These are phyloP conservation scores for Rhagonycha fulva DNA, from an alignment of 2,888 invertebrate genomes.

Conservation along the genomic window DNA sequence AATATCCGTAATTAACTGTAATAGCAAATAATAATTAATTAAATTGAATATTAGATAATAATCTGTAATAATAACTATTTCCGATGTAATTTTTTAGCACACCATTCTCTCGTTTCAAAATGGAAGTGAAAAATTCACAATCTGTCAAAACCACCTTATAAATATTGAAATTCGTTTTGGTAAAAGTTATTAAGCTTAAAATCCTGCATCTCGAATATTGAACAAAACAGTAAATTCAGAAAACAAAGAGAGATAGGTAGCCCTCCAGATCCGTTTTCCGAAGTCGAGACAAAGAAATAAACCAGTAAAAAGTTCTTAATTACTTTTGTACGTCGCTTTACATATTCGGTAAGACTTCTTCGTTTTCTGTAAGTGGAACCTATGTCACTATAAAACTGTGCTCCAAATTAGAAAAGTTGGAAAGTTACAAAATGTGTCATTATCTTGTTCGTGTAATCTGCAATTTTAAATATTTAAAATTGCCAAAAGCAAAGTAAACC, in stretches of 20 bases:
- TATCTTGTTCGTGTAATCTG: background rate
- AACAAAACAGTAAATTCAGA: background rate
- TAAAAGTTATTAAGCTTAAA: background rate
- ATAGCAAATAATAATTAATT: too few species aligned
- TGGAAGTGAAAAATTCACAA: too few species aligned
- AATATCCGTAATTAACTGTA: too few species aligned
- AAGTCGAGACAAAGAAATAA: background rate
- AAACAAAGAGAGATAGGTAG: background rate
- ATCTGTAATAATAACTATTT: background rate
- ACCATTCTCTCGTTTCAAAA: too few species aligned
- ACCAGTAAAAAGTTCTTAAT: background rate
- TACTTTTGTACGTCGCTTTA: background rate
- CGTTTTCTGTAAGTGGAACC: background rate
- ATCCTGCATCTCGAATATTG: background rate
- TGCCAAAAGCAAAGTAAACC: background rate
- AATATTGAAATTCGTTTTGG: background rate
- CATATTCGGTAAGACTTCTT: background rate
- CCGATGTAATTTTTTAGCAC: background rate
- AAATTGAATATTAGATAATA: background rate
- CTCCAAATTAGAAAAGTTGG: background rate
- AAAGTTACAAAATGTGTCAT: background rate
- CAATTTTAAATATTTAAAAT: background rate
- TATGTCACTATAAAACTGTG: background rate
- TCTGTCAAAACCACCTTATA: background rate
- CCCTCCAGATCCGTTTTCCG: background rate